These are phyloP conservation scores for Pseudopleuronectes americanus DNA, from an alignment of 2,797 vertebrate species.

Conservation along the genomic window DNA sequence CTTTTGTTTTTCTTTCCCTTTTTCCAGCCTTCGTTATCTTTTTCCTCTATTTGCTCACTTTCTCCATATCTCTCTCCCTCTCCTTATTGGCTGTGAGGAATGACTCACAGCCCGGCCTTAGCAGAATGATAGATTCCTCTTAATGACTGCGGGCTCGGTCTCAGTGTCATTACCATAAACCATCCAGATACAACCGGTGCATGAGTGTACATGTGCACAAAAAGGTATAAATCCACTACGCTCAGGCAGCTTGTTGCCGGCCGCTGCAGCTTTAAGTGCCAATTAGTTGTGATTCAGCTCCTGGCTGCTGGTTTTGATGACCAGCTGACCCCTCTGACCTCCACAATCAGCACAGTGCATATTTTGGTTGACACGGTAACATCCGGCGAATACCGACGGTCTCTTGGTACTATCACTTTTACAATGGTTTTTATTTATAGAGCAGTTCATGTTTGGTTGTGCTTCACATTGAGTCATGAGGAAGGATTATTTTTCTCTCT, in stretches of 20 bases:
- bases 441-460: slow-evolving; percentile 39
- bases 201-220: slow-evolving; percentile 63
- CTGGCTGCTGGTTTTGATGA: slow-evolving; percentile 44
- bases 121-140: slow-evolving; percentile 65
- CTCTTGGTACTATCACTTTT: slow-evolving; percentile 19
- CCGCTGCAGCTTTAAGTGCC: slow-evolving; percentile 60
- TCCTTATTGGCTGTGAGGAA: slow-evolving; percentile 55
- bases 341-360: slow-evolving; percentile 32
- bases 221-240: slow-evolving; percentile 57
- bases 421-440: slow-evolving; percentile 44
- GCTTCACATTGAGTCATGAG: slow-evolving; percentile 27
- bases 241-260: slow-evolving; percentile 45
- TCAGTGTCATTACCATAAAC: slow-evolving; percentile 72
- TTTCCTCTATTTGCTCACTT: slow-evolving; percentile 18
- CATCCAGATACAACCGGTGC: slow-evolving; percentile 63
- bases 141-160: slow-evolving; percentile 66
- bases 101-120: slow-evolving; percentile 62
- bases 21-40: slow-evolving; percentile 23
- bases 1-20: slow-evolving; percentile 19
- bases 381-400: slow-evolving; percentile 9
- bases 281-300: slow-evolving; percentile 66
- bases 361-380: slow-evolving; percentile 41
- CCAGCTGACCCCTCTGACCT: slow-evolving; percentile 40
- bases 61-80: no score
- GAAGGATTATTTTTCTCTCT: slow-evolving; percentile 13